phyloP scores from a whole-genome alignment of 2,888 invertebrate species.

The Cephus rjabovi region DNA sequence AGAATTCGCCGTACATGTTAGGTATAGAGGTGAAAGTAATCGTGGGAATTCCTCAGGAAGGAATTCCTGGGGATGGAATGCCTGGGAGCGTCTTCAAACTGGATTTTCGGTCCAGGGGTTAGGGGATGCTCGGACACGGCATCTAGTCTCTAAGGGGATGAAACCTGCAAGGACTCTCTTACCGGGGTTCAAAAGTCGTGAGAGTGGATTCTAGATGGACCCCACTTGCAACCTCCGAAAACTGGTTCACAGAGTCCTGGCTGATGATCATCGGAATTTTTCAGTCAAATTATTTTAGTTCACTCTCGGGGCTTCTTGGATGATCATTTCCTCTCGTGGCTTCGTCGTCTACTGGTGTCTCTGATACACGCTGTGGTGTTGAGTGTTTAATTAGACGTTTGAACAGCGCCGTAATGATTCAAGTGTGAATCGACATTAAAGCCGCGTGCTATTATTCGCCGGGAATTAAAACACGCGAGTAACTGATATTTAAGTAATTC shows the following conservation, averaged over 20 bases:
- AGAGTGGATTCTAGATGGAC: conserved; percentile 5
- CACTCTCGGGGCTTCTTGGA: neutral
- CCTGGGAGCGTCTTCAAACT: neutral
- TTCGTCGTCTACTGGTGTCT: neutral
- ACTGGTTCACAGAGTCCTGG: conserved; percentile 9
- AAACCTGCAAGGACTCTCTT: neutral
- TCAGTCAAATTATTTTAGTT: neutral
- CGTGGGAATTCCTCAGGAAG: neutral
- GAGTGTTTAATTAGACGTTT: neutral
- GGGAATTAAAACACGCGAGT: neutral
- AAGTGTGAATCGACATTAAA: neutral
- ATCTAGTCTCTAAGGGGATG: neutral
- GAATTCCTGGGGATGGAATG: neutral
- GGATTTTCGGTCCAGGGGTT: neutral
- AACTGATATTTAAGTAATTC: neutral
- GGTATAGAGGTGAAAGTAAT: neutral
- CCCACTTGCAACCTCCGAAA: neutral
- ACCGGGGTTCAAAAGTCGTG: conserved; percentile 16
- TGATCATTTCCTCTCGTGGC: neutral
- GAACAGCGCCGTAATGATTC: neutral
- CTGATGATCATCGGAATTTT: neutral
- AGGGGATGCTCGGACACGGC: neutral
- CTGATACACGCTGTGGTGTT: neutral
- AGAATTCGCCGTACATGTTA: neutral
- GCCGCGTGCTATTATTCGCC: neutral